Conservation (phyloP, 2,888 invertebrate genomes). For the Magallana nippona region DNA sequence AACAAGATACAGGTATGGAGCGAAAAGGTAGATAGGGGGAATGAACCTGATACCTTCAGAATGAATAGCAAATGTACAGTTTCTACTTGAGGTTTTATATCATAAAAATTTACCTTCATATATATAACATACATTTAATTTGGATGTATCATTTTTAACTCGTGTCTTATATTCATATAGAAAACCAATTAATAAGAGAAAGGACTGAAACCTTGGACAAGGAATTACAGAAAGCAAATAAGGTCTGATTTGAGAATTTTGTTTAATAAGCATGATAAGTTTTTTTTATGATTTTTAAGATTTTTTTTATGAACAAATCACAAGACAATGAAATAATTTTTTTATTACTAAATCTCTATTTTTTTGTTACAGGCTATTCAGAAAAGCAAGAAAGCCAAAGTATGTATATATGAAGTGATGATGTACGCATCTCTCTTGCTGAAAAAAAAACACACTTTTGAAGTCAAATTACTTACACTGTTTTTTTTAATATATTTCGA, state of each 20-base stretch:
- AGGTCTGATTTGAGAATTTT: conserved; percentile 59
- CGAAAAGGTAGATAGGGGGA: too few species aligned
- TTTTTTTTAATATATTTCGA: too few species aligned
- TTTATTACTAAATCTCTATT: background rate
- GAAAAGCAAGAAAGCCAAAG: conserved; percentile 75
- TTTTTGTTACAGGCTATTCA: conserved; percentile 68
- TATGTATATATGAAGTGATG: conserved; percentile 50
- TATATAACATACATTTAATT: background rate
- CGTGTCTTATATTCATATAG: conserved; percentile 62
- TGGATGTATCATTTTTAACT: too few species aligned
- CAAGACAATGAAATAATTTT: background rate
- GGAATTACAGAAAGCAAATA: conserved; percentile 78
- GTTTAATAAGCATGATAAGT: background rate
- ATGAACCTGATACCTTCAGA: too few species aligned
- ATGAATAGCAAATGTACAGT: too few species aligned
- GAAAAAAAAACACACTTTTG: background rate
- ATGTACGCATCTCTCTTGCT: background rate
- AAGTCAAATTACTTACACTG: background rate
- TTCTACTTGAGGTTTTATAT: too few species aligned
- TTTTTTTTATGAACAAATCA: background rate
- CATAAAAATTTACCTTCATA: background rate
- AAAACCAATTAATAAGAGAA: conserved; percentile 69
- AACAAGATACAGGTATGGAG: too few species aligned
- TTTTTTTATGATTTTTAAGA: too few species aligned
- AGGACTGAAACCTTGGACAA: conserved; percentile 75